Base-by-base conservation (phyloP, 1,140 invertebrate genomes). In the Hydropsyche tenuis region DNA sequence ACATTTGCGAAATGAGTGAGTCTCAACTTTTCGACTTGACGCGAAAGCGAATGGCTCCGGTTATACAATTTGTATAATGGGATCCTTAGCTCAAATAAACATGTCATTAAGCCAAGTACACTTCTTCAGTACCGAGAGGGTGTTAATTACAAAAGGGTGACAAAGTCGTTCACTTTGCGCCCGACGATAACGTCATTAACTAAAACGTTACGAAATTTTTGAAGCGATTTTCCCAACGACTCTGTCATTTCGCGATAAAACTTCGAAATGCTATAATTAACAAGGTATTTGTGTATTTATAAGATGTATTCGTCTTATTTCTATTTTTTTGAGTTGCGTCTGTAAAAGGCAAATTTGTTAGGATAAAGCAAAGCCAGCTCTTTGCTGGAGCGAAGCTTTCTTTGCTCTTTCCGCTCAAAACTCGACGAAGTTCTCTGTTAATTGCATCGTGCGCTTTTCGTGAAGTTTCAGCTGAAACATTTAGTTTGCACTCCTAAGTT, bases 31-130 rank as follows among this genome's bases (percentile, higher is more conserved):
- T 37, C 30, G 30, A 37, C 3, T 37, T 37, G 30, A 37, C 30
- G 9, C 30, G 30, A 37, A 37, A 37, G 30, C 30, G 74, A 69
- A 43, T 63, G 27, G 22, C 63, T 62, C 20, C 48, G 23, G 53
- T 75, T 73, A 70, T 72, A 65, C 66, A 75, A 75, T 75, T 73
- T 75, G 74, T 75, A 69, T 73, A 76, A 72, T 76, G 70, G 68
- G 62, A 72, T 53, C 51, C 72, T 73, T 62, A 73, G 69, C 68
- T 43, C n/a, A 72, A 73, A 76, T 76, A 76, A 76, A 76, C 75
- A 76, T 76, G 75, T 76, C 75, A 76, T 76, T 76, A 73, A 71
- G 30, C 7, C 51, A 60, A 46, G 48, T 23, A 72, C 46, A 37
- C 68, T 76, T 42, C 75, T 71, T 51, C n/a, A 46, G 23, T 11